phyloP scores from a whole-genome alignment of 1,140 invertebrate species.

The Leucophenga varia region DNA sequence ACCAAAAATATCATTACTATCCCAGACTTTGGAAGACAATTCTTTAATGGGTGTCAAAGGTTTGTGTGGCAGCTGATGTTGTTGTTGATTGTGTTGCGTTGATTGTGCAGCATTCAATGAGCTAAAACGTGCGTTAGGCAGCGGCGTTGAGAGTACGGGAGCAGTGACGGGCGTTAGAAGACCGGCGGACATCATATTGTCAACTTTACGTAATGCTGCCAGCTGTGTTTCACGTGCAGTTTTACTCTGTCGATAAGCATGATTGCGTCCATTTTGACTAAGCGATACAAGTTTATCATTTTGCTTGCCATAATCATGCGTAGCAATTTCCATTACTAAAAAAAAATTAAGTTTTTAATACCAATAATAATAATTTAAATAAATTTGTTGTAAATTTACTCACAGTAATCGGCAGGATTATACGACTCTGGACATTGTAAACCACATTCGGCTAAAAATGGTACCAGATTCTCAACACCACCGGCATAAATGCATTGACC shows the following conservation, averaged over 20 bases:
- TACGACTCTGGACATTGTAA: constrained; percentile 83
- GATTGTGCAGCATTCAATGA: too few relatives aligned
- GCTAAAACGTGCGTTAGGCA: constrained; percentile 1
- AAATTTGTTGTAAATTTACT: constrained; percentile 48
- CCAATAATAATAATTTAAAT: neutral
- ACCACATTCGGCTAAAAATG: constrained; percentile 72
- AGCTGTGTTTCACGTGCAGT: constrained; percentile 31
- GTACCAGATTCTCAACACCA: constrained; percentile 69
- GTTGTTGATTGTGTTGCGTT: constrained; percentile 1
- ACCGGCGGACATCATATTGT: constrained; percentile 54
- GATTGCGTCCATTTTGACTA: constrained; percentile 70
- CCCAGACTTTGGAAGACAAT: constrained; percentile 32
- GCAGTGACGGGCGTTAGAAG: constrained; percentile 58
- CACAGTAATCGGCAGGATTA: constrained; percentile 89
- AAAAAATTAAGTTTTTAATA: too few relatives aligned
- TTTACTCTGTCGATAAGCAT: constrained; percentile 57
- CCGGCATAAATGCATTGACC: constrained; percentile 85
- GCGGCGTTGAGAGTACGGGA: constrained; percentile 33
- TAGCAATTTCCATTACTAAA: constrained; percentile 82
- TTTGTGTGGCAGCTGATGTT: constrained; percentile 22
- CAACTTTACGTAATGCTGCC: constrained; percentile 40
- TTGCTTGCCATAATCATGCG: constrained; percentile 74
- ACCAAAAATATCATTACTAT: constrained; percentile 22
- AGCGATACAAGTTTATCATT: constrained; percentile 62
- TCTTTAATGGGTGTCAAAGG: constrained; percentile 45